Evolutionary conservation across 2,888 invertebrate species (phyloP).

Genomic region (Chrysopilus asiliformis): DNA sequence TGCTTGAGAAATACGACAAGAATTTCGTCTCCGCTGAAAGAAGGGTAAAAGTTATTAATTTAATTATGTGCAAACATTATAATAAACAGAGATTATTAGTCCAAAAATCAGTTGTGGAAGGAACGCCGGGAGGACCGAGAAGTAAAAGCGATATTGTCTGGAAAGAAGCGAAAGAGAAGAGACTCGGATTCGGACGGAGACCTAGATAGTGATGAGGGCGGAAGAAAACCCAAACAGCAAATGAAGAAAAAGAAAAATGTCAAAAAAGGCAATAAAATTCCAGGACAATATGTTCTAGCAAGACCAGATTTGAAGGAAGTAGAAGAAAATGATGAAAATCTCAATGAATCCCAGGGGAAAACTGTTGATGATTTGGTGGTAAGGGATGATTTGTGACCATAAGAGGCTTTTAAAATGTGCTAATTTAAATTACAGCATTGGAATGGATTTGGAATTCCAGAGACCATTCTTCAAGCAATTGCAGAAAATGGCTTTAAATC

Average conservation of each 20-base stretch:
- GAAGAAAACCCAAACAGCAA: slow-evolving; percentile 12
- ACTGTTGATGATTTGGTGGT: slow-evolving; percentile 20
- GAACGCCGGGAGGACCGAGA: too few relatives aligned
- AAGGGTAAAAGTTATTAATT: slow-evolving; percentile 30
- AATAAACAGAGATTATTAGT: too few relatives aligned
- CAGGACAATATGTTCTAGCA: slow-evolving; percentile 23
- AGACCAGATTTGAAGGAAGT: slow-evolving; percentile 19
- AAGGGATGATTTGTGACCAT: too few relatives aligned
- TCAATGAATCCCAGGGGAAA: slow-evolving; percentile 11
- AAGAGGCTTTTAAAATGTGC: too few relatives aligned
- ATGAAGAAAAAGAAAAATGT: slow-evolving; percentile 9
- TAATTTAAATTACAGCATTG: slow-evolving; percentile 45
- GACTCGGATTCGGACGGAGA: too few relatives aligned
- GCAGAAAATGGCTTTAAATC: slow-evolving; percentile 59
- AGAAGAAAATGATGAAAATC: slow-evolving; percentile 14
- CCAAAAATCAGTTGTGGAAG: too few relatives aligned
- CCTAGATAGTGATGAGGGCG: slow-evolving; percentile 5
- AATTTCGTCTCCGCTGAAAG: slow-evolving; percentile 37
- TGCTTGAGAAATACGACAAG: slow-evolving; percentile 52
- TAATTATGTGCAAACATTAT: too few relatives aligned
- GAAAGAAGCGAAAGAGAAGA: slow-evolving; percentile 10
- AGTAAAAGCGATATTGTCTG: slow-evolving; percentile 10
- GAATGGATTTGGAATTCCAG: slow-evolving; percentile 51
- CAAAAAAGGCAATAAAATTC: slow-evolving; percentile 3
- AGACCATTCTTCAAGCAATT: slow-evolving; percentile 56